Conservation (phyloP, 1,140 invertebrate species). For the Aphis craccivora region DNA sequence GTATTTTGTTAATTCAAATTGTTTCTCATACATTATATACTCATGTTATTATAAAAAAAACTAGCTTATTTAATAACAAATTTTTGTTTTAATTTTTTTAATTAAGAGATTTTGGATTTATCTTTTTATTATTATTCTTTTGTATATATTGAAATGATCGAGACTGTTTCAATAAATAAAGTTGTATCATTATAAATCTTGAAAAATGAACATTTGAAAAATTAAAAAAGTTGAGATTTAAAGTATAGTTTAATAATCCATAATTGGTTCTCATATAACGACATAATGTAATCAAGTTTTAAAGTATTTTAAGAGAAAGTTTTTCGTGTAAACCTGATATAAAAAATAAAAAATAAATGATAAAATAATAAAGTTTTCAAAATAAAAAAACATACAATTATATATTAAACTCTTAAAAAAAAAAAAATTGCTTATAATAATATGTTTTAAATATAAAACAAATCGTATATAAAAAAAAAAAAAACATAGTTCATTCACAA, state of each 20-base stretch:
- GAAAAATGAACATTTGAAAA: neutral
- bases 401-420: neutral
- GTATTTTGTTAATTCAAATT: no score
- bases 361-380: neutral
- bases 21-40: neutral
- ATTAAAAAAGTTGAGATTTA: neutral
- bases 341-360: neutral
- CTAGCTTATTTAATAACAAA: neutral
- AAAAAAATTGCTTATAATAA: neutral
- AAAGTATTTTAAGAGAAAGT: neutral
- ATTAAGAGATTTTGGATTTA: neutral
- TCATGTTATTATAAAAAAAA: neutral
- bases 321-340: neutral
- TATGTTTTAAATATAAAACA: neutral
- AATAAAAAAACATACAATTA: neutral
- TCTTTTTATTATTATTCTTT: neutral
- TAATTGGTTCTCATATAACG: neutral
- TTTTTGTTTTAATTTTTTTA: no score
- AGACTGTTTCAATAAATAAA: neutral
- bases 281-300: neutral
- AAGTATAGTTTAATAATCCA: no score
- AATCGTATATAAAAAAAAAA: neutral
- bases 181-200: neutral
- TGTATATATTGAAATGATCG: neutral
- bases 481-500: neutral